Evolutionary conservation across 1,140 invertebrate genomes (phyloP).

Genomic region (Charaxes varanes): DNA sequence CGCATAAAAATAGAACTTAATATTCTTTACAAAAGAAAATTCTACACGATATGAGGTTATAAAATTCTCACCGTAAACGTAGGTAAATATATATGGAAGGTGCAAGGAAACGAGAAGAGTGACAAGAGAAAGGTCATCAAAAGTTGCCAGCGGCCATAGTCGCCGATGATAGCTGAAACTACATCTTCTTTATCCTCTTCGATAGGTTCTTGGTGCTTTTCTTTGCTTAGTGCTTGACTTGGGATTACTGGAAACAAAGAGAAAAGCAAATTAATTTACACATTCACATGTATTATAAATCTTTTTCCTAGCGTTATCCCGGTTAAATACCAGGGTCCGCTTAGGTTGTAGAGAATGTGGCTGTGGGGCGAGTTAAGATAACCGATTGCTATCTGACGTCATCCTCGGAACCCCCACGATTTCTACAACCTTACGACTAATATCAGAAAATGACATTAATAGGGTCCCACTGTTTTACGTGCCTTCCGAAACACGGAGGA

Average conservation of each 20-base stretch:
- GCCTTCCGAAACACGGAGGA: no score
- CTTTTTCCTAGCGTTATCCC: no score
- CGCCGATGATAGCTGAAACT: conserved; percentile 80
- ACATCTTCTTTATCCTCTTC: conserved; percentile 73
- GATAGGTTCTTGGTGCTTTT: conserved; percentile 36
- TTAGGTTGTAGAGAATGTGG: no score
- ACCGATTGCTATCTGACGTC: no score
- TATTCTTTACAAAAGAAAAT: background rate
- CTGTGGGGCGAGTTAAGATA: no score
- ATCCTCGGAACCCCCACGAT: no score
- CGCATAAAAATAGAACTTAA: background rate
- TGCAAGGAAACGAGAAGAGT: conserved; percentile 83
- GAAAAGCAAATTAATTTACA: background rate
- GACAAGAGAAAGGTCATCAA: conserved; percentile 81
- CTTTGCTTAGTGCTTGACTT: conserved; percentile 38
- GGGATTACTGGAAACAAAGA: conserved; percentile 54
- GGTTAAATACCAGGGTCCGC: no score
- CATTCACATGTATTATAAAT: no score
- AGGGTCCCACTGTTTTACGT: no score
- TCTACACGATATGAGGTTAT: background rate
- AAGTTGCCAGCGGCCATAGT: conserved; percentile 85
- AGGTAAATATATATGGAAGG: conserved; percentile 83
- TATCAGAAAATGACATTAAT: no score
- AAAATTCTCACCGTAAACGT: conserved; percentile 75
- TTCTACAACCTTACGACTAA: no score